Evolutionary conservation across 2,797 vertebrate genomes (phyloP).

Genomic region (Melanotaenia boesemani): DNA sequence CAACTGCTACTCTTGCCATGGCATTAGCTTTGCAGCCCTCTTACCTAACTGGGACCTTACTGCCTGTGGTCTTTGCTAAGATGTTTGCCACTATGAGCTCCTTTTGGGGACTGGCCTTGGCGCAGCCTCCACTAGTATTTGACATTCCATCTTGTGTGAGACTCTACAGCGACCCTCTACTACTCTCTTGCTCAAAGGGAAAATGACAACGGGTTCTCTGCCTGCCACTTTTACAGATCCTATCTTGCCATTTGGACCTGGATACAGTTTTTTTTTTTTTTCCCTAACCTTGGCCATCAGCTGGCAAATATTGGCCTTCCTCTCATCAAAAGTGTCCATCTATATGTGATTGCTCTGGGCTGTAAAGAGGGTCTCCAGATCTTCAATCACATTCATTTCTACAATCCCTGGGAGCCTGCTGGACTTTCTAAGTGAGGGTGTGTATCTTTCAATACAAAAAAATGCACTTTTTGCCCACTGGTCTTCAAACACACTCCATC

Average conservation of each 20-base stretch:
- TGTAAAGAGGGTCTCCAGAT: not conserved
- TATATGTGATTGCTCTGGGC: fast-evolving
- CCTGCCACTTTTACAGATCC: not conserved
- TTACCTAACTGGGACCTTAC: not conserved
- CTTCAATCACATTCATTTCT: not conserved
- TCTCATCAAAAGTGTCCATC: not conserved
- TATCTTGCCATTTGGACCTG: not conserved
- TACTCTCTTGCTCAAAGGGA: not conserved
- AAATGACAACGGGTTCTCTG: not conserved
- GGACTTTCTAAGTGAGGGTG: not conserved
- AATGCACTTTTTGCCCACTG: not conserved
- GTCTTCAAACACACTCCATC: not conserved
- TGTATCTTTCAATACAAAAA: not conserved
- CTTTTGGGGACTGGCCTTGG: not conserved
- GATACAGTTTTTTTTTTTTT: not conserved
- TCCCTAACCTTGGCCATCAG: not conserved
- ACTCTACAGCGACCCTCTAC: not conserved
- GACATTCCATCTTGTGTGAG: not conserved
- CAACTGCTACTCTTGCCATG: not conserved
- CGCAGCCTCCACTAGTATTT: not conserved
- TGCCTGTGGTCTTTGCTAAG: not conserved
- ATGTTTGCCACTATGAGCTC: not conserved
- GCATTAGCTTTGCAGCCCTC: not conserved
- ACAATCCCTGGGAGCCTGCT: not conserved
- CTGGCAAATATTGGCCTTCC: not conserved